These are phyloP conservation scores for Ormyrus nitidulus DNA, from an alignment of 2,888 invertebrate genomes.

Conservation along the genomic window DNA sequence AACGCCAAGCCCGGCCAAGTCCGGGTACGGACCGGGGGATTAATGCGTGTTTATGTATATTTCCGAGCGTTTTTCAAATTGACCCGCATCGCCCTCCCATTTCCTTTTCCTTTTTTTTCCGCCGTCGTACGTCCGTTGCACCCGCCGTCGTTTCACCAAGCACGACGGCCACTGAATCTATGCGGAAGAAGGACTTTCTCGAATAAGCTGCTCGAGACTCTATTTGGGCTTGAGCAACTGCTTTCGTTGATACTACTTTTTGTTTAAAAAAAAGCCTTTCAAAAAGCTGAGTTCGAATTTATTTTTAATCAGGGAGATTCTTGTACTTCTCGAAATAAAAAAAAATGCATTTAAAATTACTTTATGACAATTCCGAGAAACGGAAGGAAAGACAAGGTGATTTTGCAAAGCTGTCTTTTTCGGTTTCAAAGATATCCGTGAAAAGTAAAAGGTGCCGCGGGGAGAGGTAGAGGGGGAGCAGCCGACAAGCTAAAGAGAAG, in stretches of 20 bases:
- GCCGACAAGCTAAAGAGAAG: conserved; percentile 33
- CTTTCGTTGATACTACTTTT: no score
- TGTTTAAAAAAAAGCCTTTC: no score
- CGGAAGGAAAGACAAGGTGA: background rate
- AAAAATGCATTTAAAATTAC: background rate
- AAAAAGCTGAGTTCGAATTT: no score
- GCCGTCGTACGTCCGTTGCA: no score
- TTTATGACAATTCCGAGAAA: background rate
- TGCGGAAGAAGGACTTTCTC: no score
- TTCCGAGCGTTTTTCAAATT: conserved; percentile 58
- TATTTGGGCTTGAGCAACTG: no score
- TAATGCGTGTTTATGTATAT: conserved; percentile 72
- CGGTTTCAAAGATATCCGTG: background rate
- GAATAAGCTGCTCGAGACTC: no score
- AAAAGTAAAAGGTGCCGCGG: background rate
- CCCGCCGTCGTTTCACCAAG: no score
- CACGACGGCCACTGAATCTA: no score
- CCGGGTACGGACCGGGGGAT: conserved; percentile 64
- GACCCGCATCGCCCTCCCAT: conserved; percentile 28
- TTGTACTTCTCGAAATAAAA: no score
- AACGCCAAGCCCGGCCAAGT: conserved; percentile 65
- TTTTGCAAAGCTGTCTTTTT: background rate
- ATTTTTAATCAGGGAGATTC: no score
- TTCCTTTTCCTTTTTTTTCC: conserved; percentile 9
- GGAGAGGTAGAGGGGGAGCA: background rate